phyloP scores from a whole-genome alignment of 1,140 invertebrate genomes.

The Dysdera silvatica region DNA sequence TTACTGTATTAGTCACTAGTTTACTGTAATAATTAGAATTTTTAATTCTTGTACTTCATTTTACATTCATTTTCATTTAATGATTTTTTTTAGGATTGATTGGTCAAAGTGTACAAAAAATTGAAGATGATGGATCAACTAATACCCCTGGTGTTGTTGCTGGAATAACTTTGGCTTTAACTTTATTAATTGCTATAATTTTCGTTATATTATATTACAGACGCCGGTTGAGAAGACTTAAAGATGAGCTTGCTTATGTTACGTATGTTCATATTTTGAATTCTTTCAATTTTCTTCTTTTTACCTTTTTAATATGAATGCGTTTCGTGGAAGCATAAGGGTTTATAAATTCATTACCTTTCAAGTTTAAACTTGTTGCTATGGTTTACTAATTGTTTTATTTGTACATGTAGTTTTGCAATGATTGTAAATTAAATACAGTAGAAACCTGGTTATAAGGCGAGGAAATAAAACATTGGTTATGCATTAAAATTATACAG shows the following conservation, averaged over 20 bases:
- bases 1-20: background rate
- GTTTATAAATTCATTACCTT: too few relatives aligned
- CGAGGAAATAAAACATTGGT: too few relatives aligned
- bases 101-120: slow-evolving; percentile 34
- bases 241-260: slow-evolving; percentile 76
- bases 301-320: background rate
- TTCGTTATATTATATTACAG: slow-evolving; percentile 50
- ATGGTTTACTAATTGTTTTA: too few relatives aligned
- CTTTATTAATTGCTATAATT: slow-evolving; percentile 54
- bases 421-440: too few relatives aligned
- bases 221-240: slow-evolving; percentile 64
- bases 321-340: too few relatives aligned
- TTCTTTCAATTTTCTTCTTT: background rate
- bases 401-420: too few relatives aligned
- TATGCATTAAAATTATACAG: too few relatives aligned
- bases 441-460: too few relatives aligned
- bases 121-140: slow-evolving; percentile 40
- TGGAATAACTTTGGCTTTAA: slow-evolving; percentile 46
- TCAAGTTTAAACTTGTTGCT: too few relatives aligned
- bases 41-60: background rate
- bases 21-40: background rate
- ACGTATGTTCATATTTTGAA: slow-evolving; percentile 59
- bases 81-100: slow-evolving; percentile 13
- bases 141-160: slow-evolving; percentile 27
- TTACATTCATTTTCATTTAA: background rate